These are phyloP conservation scores for Nipponacmea schrenckii DNA, from an alignment of 2,888 invertebrate genomes.

Conservation along the genomic window DNA sequence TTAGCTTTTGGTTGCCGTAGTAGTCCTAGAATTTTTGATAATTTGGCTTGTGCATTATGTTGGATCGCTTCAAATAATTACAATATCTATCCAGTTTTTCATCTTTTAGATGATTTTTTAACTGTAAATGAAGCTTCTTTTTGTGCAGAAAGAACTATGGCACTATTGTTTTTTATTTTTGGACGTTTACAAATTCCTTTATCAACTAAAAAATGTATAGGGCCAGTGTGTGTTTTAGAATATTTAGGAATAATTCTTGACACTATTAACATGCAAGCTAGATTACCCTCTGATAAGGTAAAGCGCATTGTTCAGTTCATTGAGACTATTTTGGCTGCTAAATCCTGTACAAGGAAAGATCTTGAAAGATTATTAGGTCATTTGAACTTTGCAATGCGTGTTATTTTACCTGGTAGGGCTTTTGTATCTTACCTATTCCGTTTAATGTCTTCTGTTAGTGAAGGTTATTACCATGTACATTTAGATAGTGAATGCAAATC, in stretches of 20 bases:
- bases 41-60: slow-evolving; percentile 15
- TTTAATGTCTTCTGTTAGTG: slow-evolving; percentile 19
- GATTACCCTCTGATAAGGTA: slow-evolving; percentile 26
- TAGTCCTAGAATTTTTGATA: slow-evolving; percentile 22
- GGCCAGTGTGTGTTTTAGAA: slow-evolving; percentile 27
- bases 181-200: slow-evolving; percentile 23
- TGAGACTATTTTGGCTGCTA: background rate
- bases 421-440: slow-evolving; percentile 29
- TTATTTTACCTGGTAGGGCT: slow-evolving; percentile 26
- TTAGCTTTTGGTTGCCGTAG: slow-evolving; percentile 22
- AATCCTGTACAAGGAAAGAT: slow-evolving; percentile 28
- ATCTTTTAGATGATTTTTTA: slow-evolving; percentile 24
- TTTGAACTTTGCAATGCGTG: slow-evolving; percentile 26
- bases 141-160: slow-evolving; percentile 15
- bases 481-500: slow-evolving; percentile 21
- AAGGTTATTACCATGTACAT: slow-evolving; percentile 20
- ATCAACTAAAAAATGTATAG: slow-evolving; percentile 25
- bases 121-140: slow-evolving; percentile 14
- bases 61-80: slow-evolving; percentile 22
- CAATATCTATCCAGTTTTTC: slow-evolving; percentile 14
- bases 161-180: slow-evolving; percentile 14
- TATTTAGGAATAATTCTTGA: slow-evolving; percentile 31
- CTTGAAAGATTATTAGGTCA: slow-evolving; percentile 25
- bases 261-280: slow-evolving; percentile 24
- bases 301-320: slow-evolving; percentile 18